Base-by-base conservation (phyloP, 2,888 invertebrate genomes). In the Drosophila pseudotakahashii region DNA sequence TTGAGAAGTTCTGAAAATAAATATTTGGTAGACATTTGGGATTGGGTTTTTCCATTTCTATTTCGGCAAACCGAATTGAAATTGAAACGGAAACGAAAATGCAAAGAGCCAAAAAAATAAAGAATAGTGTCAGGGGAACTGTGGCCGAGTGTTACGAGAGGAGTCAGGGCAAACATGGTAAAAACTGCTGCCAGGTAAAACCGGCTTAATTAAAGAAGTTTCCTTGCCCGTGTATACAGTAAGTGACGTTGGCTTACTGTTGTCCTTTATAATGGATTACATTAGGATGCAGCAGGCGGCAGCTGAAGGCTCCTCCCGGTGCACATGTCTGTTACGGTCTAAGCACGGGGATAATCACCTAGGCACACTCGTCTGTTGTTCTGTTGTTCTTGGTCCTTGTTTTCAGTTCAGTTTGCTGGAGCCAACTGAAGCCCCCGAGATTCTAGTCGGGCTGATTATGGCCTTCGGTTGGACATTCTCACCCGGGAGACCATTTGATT, bases 1-100 rank as follows among this genome's bases (percentile, higher is more conserved):
- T 86, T 83, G 83, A 86, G 78, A 80, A 86, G 87, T 77, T 75
- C 83, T 71, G 84, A 50, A 82, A 83, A 86, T 82, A 82, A 82
- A 82, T 88, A 82, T 82, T 82, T 82, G 89, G 84, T 88, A 86
- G 89, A 75, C 89, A 69, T 83, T 75, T 74, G 82, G 82, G 82
- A 82, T 86, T 82, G 80, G 58, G 80, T 74, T 74, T 76, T 72
- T 39, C 48, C 41, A 37, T 41, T 70, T 54, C 55, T 45, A 9
- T 57, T 14, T 39, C 11, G 42, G 48, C 44, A 42, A 45, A 77
- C 83, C 80, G 87, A 82, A 88, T 79, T 79, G 88, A 79, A 88
- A 78, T 74, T 74, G 44, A 72, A 47, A 44, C 54, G 50, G 42
- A 19, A 41, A 32, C 32, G 32, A 57, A 76, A 71, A 59, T 72